phyloP scores from a whole-genome alignment of 1,140 invertebrate genomes.

The Elysia chlorotica region DNA sequence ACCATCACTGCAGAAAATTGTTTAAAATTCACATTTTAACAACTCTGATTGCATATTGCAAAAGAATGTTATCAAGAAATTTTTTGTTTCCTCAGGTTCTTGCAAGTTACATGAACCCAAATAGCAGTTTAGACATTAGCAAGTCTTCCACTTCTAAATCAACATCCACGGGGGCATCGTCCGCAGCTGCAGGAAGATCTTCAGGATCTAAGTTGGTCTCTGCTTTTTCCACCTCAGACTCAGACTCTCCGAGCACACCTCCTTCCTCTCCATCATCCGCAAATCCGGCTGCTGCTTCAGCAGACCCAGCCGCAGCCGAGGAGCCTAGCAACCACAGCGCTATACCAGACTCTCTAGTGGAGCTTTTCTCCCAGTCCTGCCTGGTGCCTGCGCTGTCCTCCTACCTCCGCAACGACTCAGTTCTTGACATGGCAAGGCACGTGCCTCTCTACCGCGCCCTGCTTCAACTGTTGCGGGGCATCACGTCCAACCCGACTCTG shows the following conservation, averaged over 20 bases:
- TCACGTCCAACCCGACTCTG: slow-evolving; percentile 74
- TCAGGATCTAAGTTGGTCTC: too few species aligned
- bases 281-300: neutral
- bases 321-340: slow-evolving; percentile 24
- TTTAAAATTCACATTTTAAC: too few species aligned
- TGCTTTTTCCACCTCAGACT: neutral
- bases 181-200: too few species aligned
- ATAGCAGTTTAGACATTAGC: slow-evolving; percentile 48
- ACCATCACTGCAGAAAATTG: too few species aligned
- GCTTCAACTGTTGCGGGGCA: slow-evolving; percentile 76
- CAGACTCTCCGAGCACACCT: too few species aligned
- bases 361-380: slow-evolving; percentile 80
- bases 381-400: slow-evolving; percentile 86
- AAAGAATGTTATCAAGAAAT: too few species aligned
- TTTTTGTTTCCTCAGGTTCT: slow-evolving; percentile 67
- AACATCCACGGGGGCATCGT: too few species aligned
- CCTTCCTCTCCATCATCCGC: too few species aligned
- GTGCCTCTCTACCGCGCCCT: slow-evolving; percentile 88
- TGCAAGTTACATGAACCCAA: slow-evolving; percentile 84
- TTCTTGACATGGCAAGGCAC: slow-evolving; percentile 92
- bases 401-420: slow-evolving; percentile 92
- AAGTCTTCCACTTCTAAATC: too few species aligned
- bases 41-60: too few species aligned
- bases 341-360: slow-evolving; percentile 69
- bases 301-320: neutral